Conservation (phyloP, 2,797 vertebrate genomes). For the Enteromius afrohamiltoni region DNA sequence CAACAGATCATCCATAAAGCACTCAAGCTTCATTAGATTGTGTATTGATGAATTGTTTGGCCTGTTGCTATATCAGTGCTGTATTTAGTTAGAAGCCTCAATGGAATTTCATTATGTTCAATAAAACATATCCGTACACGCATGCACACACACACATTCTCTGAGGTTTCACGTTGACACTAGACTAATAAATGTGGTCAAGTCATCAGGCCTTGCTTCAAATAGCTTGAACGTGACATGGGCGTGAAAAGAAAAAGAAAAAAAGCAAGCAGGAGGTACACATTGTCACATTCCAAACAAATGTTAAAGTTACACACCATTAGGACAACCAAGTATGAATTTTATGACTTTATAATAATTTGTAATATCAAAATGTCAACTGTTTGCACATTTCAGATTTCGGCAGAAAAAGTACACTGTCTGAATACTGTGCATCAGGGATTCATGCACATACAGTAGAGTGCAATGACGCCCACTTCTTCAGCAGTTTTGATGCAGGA, state of each 20-base stretch:
- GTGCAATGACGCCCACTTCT: not conserved
- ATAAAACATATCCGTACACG: not conserved
- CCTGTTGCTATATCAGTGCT: slow-evolving; percentile 18
- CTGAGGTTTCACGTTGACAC: slow-evolving; percentile 37
- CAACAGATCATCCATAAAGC: slow-evolving; percentile 21
- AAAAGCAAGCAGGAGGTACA: not conserved
- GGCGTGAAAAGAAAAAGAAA: slow-evolving; percentile 32
- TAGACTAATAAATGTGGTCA: slow-evolving; percentile 39
- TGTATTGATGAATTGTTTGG: slow-evolving; percentile 9
- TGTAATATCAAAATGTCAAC: not conserved
- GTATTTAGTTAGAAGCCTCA: slow-evolving; percentile 9
- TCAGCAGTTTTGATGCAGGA: not conserved
- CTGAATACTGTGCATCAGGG: not conserved
- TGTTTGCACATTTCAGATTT: not conserved
- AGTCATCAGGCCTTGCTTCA: slow-evolving; percentile 63
- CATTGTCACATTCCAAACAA: not conserved
- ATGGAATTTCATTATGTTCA: slow-evolving; percentile 13
- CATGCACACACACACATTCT: not conserved
- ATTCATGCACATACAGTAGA: not conserved
- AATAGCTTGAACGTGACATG: slow-evolving; percentile 61
- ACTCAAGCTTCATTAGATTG: slow-evolving; percentile 16
- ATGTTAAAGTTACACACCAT: not conserved
- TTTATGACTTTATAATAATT: not conserved
- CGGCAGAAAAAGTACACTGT: not conserved
- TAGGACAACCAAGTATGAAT: not conserved